These are phyloP conservation scores for Nibea coibor DNA, from an alignment of 2,113 vertebrate genomes.

Conservation along the genomic window DNA sequence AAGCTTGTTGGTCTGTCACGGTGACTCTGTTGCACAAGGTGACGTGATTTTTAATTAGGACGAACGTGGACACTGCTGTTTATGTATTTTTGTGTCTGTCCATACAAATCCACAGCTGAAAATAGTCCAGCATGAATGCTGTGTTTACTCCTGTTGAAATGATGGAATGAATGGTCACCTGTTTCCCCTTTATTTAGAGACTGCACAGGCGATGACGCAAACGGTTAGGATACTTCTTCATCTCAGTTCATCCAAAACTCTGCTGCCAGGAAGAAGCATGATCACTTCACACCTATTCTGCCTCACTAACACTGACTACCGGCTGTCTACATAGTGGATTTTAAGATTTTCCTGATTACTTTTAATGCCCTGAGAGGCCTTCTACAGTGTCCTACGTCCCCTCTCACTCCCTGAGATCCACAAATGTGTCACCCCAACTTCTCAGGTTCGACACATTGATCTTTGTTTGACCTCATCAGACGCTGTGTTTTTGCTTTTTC, in stretches of 20 bases:
- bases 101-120: neutral
- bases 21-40: neutral
- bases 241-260: too few species aligned
- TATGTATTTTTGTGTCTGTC: too few species aligned
- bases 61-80: neutral
- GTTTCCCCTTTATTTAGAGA: neutral
- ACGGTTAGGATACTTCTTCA: too few species aligned
- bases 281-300: too few species aligned
- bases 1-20: neutral
- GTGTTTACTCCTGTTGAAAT: neutral
- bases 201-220: neutral
- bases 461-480: neutral
- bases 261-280: too few species aligned
- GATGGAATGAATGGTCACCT: neutral
- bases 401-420: too few species aligned
- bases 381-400: too few species aligned
- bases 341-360: too few species aligned
- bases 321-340: too few species aligned
- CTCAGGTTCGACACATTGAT: neutral
- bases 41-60: neutral
- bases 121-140: neutral
- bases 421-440: too few species aligned
- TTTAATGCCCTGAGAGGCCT: too few species aligned
- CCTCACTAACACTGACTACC: too few species aligned
- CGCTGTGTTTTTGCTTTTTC: neutral